These are phyloP conservation scores for Trichogramma pretiosum DNA, from an alignment of 1,140 invertebrate species.

Conservation along the genomic window DNA sequence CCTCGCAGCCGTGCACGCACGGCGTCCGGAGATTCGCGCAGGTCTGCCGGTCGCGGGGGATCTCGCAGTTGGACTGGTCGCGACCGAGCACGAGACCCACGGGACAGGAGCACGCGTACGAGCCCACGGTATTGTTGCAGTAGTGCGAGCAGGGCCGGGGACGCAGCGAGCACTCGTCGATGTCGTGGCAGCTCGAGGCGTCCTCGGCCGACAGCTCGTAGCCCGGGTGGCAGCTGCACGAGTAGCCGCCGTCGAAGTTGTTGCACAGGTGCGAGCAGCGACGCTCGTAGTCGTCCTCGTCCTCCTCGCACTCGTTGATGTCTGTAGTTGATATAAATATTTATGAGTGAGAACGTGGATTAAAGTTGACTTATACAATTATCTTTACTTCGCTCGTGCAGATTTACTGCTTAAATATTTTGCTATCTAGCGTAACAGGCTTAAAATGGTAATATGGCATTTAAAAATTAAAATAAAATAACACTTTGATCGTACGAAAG, in stretches of 20 bases:
- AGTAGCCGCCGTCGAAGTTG: conserved; percentile 65
- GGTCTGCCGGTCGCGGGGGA: conserved; percentile 15
- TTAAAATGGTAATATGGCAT: too few species aligned
- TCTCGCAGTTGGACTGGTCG: conserved; percentile 28
- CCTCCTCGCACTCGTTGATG: conserved; percentile 65
- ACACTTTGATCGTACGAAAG: too few species aligned
- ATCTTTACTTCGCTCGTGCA: too few species aligned
- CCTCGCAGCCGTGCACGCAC: conserved; percentile 49
- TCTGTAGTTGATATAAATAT: conserved; percentile 52
- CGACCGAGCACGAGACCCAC: conserved; percentile 24
- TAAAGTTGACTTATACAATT: too few species aligned
- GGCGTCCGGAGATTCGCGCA: conserved; percentile 32
- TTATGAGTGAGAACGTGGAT: too few species aligned
- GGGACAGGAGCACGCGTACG: conserved; percentile 47
- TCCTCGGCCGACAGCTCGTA: conserved; percentile 42
- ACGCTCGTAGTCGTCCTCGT: conserved; percentile 47
- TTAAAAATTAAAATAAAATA: too few species aligned
- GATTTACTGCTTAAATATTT: too few species aligned
- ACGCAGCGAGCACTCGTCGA: conserved; percentile 47
- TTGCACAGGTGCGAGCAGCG: conserved; percentile 56
- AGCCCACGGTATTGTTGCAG: conserved; percentile 39
- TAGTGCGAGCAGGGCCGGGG: conserved; percentile 33
- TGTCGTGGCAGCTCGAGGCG: conserved; percentile 48
- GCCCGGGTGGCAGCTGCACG: conserved; percentile 51
- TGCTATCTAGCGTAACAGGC: too few species aligned